Percentiles rank a stretch among this genome's conserved stretches.
Evolutionary conservation across 2,888 invertebrate genomes (phyloP).

Genomic region (Acheta domesticus): DNA sequence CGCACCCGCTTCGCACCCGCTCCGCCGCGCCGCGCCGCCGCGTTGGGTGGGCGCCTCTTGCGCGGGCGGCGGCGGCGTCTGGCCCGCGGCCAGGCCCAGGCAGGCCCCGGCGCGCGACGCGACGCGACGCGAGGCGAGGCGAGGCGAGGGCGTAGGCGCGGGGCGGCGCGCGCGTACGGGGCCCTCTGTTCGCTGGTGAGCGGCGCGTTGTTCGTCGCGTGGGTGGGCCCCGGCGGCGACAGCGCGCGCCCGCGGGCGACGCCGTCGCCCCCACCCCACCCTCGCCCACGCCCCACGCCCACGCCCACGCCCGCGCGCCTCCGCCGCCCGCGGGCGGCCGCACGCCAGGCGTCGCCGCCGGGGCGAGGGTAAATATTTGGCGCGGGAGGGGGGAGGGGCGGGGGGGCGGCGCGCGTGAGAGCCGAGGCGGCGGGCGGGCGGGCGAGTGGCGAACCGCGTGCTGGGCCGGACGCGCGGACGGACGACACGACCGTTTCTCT

Average conservation of each 20-base stretch:
- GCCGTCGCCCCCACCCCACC: too few relatives aligned
- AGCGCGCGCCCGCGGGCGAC: neutral
- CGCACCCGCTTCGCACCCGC: too few relatives aligned
- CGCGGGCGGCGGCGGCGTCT: too few relatives aligned
- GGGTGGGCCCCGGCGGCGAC: slow-evolving; percentile 10
- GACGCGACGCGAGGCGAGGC: too few relatives aligned
- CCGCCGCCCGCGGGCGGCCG: neutral
- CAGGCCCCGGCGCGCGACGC: too few relatives aligned
- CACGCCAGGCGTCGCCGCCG: slow-evolving; percentile 7
- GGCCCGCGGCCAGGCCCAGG: too few relatives aligned
- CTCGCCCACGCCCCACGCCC: too few relatives aligned
- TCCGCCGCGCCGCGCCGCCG: too few relatives aligned
- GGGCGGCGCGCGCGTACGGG: too few relatives aligned
- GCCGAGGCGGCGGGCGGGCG: neutral
- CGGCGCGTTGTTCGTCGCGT: neutral
- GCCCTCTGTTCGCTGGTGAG: neutral
- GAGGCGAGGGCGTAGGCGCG: too few relatives aligned
- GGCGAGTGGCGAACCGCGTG: neutral
- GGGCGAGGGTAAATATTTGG: neutral
- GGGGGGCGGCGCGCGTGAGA: neutral
- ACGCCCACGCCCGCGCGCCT: neutral
- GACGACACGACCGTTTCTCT: neutral
- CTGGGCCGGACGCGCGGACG: neutral
- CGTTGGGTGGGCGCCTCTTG: too few relatives aligned
- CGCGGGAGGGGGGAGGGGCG: neutral